Percentiles rank a stretch among this genome's conserved stretches.
phyloP scores from a whole-genome alignment of 53 echinoderm and acorn worm genomes.

The Apostichopus leukothele region DNA sequence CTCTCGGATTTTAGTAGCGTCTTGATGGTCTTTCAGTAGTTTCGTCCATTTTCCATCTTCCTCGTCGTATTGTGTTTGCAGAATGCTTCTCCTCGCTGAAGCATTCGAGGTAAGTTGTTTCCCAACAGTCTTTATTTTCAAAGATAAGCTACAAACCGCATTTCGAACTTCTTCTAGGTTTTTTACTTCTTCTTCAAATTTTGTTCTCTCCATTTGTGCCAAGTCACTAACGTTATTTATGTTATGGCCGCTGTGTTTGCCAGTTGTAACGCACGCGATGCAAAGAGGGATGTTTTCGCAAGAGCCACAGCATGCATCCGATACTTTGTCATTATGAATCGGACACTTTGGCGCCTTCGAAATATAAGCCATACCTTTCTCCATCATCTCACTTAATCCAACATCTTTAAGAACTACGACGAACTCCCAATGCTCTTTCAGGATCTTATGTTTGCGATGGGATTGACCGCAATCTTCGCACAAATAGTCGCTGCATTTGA shows the following conservation, averaged over 20 bases:
- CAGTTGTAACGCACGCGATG: not conserved
- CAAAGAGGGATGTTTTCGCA: not conserved
- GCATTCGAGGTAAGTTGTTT: not conserved
- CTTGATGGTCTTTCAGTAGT: not conserved
- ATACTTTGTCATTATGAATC: not conserved
- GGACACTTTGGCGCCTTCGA: not conserved
- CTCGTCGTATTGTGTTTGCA: not conserved
- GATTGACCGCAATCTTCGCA: not conserved
- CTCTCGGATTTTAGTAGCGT: not conserved
- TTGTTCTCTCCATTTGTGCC: not conserved
- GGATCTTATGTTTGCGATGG: not conserved
- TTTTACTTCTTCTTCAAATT: not conserved
- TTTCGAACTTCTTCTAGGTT: not conserved
- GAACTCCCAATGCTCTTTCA: not conserved
- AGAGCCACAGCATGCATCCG: not conserved
- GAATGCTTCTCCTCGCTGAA: not conserved
- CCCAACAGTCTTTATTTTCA: not conserved
- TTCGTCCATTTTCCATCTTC: not conserved
- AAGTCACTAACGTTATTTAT: not conserved
- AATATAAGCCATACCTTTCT: not conserved
- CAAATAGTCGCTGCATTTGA: not conserved
- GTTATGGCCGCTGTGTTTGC: not conserved
- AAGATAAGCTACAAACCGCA: not conserved
- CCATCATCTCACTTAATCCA: not conserved
- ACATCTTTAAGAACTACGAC: not conserved